Percentiles rank a stretch among this genome's conserved stretches.
These are phyloP conservation scores for Cotesia congregata DNA, from an alignment of 2,888 invertebrate genomes.

Conservation along the genomic window DNA sequence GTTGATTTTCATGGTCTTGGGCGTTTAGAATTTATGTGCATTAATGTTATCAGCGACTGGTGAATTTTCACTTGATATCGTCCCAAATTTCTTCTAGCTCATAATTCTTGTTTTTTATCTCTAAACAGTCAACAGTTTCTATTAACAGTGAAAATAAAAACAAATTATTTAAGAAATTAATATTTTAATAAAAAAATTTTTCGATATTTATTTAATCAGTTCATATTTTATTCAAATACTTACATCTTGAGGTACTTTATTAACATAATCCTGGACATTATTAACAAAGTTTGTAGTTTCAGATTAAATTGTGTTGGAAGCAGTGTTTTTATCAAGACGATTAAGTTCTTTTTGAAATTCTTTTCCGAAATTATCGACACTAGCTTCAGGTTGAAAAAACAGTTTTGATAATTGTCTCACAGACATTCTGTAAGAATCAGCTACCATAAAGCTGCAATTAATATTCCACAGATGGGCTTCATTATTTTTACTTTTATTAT, in stretches of 20 bases:
- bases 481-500: conserved; percentile 23
- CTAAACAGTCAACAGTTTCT: background rate
- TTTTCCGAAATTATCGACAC: too few species aligned
- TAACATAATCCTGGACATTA: conserved; percentile 57
- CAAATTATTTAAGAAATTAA: background rate
- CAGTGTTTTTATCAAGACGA: conserved; percentile 57
- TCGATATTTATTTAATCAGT: background rate
- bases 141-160: background rate
- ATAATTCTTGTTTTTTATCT: conserved; percentile 65
- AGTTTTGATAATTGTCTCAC: too few species aligned
- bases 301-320: conserved; percentile 56
- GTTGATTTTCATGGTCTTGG: conserved; percentile 58
- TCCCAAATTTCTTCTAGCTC: conserved; percentile 61
- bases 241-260: conserved; percentile 58
- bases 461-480: too few species aligned
- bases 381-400: too few species aligned
- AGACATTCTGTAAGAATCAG: too few species aligned
- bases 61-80: conserved; percentile 57
- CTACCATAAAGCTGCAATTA: too few species aligned
- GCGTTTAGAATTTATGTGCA: conserved; percentile 61
- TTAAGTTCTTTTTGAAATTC: conserved; percentile 58
- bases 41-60: conserved; percentile 59
- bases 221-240: conserved; percentile 31
- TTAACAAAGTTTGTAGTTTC: conserved; percentile 57
- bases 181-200: background rate